Conservation (phyloP, 2,888 invertebrate species). For the Leptopilina myrica region DNA sequence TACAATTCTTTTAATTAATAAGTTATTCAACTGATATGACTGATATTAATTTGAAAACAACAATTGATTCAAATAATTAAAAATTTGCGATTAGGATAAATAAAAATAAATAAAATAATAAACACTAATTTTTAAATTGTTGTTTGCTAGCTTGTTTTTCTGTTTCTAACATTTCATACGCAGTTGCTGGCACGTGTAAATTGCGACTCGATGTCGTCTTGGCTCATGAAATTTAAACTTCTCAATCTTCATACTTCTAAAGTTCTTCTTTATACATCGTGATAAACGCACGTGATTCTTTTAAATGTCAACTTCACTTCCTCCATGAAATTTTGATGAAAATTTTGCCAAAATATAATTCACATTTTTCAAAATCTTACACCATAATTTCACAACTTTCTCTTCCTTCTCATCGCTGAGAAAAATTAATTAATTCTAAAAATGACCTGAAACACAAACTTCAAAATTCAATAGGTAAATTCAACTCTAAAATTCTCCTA, state of each 20-base stretch:
- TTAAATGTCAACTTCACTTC: not conserved
- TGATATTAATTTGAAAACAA: no score
- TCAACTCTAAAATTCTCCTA: not conserved
- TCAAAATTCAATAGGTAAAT: not conserved
- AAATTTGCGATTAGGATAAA: not conserved
- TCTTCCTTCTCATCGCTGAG: not conserved
- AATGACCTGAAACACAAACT: not conserved
- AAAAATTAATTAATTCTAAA: no score
- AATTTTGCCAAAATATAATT: conserved; percentile 3
- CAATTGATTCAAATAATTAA: not conserved
- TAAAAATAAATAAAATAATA: not conserved
- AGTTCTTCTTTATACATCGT: not conserved
- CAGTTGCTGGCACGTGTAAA: conserved; percentile 38
- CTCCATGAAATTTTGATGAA: not conserved
- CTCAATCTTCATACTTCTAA: not conserved
- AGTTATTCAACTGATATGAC: no score
- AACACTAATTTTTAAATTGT: not conserved
- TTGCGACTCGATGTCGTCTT: conserved; percentile 26
- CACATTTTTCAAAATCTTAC: not conserved
- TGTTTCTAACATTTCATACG: conserved; percentile 13
- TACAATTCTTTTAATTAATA: no score
- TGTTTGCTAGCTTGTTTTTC: conserved; percentile 20
- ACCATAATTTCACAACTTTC: conserved; percentile 15
- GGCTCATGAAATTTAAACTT: conserved; percentile 15
- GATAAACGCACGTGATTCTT: not conserved